Percentiles rank a stretch among this genome's conserved stretches.
Conservation (phyloP, 2,113 vertebrate species). For the Pelobates fuscus region DNA sequence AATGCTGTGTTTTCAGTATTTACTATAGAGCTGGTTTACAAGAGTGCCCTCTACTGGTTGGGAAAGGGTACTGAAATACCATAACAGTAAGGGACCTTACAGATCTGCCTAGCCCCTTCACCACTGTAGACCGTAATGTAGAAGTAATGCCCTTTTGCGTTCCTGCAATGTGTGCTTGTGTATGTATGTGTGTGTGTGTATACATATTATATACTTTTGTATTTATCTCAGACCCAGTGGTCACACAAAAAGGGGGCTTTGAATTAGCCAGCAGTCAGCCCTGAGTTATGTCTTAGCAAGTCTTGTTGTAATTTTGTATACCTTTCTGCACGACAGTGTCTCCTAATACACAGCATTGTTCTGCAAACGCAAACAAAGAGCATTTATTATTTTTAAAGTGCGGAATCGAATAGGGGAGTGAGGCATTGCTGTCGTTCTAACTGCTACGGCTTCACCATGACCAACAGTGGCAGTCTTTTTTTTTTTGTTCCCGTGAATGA, state of each 20-base stretch:
- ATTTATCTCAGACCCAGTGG: constrained; percentile 51
- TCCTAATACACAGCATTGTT: constrained; percentile 63
- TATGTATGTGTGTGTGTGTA: no score
- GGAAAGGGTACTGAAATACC: background rate
- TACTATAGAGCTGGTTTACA: background rate
- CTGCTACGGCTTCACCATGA: constrained; percentile 71
- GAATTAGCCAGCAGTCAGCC: constrained; percentile 54
- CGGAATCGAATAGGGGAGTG: constrained; percentile 69
- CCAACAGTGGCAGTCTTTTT: constrained; percentile 73
- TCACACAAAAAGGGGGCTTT: constrained; percentile 59
- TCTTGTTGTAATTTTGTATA: constrained; percentile 49
- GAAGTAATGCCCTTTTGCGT: constrained; percentile 19
- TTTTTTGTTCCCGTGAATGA: constrained; percentile 80
- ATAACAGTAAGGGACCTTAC: no score
- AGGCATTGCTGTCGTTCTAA: constrained; percentile 76
- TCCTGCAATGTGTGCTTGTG: constrained; percentile 17
- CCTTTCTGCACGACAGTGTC: constrained; percentile 40
- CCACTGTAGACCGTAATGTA: constrained; percentile 3
- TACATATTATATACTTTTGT: constrained; percentile 11
- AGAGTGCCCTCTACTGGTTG: constrained; percentile 9
- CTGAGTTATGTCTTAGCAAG: constrained; percentile 49
- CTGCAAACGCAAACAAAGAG: constrained; percentile 65
- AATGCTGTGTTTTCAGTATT: background rate
- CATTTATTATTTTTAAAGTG: constrained; percentile 73
- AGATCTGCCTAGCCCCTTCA: constrained; percentile 39